Evolutionary conservation across 2,113 vertebrate species (phyloP).

Genomic region (Natator depressus): DNA sequence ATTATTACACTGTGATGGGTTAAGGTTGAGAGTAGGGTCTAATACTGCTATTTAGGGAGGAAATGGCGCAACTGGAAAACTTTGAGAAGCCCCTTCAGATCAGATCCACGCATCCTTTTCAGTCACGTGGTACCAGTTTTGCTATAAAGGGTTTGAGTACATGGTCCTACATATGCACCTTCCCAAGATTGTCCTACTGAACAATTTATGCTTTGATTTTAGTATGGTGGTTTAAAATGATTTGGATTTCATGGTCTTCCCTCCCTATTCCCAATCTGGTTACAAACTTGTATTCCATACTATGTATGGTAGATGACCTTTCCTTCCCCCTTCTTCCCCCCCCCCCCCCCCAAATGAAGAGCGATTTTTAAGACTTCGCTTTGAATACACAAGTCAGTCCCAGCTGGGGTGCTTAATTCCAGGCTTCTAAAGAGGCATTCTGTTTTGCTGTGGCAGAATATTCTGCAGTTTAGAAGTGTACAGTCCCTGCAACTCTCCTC

Average conservation of each 20-base stretch:
- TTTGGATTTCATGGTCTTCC: too few species aligned
- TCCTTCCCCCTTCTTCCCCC: too few species aligned
- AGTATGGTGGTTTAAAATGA: too few species aligned
- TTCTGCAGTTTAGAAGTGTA: too few species aligned
- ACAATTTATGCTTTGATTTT: too few species aligned
- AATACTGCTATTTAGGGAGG: neutral
- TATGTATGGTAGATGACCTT: too few species aligned
- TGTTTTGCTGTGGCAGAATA: neutral
- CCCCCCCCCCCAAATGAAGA: neutral
- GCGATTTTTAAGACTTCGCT: neutral
- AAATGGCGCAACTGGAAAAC: neutral
- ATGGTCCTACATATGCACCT: too few species aligned
- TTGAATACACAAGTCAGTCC: neutral
- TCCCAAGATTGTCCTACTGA: too few species aligned
- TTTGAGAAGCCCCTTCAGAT: neutral
- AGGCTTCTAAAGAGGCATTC: neutral
- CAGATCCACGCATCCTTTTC: neutral
- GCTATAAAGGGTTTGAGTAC: neutral
- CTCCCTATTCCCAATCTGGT: too few species aligned
- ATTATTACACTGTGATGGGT: neutral
- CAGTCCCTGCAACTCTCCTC: neutral
- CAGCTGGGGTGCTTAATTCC: neutral
- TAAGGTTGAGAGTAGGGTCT: neutral
- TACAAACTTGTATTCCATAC: too few species aligned
- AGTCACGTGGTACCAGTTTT: neutral